Base-by-base conservation (phyloP, 2,888 invertebrate genomes). In the Ctena decussata region DNA sequence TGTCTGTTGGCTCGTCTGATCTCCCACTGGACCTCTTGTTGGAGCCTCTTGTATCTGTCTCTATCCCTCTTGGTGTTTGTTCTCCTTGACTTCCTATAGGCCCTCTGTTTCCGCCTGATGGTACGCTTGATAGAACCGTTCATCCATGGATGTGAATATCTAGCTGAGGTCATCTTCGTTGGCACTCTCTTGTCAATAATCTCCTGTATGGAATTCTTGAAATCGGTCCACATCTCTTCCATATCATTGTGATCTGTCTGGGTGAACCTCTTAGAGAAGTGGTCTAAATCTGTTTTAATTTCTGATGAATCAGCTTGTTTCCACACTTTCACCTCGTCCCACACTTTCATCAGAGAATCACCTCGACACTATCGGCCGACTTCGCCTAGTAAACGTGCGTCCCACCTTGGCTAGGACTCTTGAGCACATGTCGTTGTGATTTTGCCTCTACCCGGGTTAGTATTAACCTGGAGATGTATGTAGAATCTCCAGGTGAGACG, bases 21-120 rank as follows among this genome's bases (percentile, higher is more conserved):
- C 27, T 77, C 44, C 44, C 24, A 65, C 27, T 80, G 74, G 24
- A 37, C 69, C 65, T 77, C 65, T 44, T 74, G 27, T 77, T 77
- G 84, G 5, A 75, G 65, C 21, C 41, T 24, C 53, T 80, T 77
- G 35, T 80, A 77, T 24, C 65, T 46, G 49, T 77, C 69, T 41
- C 27, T 24, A 49, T 79, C 79, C 27, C 57, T 27, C 21, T 57
- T 65, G 6, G 8, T 53, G 15, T 60, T 27, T 15, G 76, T 80
- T 27, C 37, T n/a, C 27, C 57, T 53, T 0, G 73, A 46, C 41
- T 81, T 82, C 46, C 46, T 82, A 35, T 39, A 30, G 12, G 77
- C 53, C 39, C 69, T 77, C 32, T 77, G 72, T 69, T 84, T 81
- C 46, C 77, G 18, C 0, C 35, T 37, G 3, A 85, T 72, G 15